Conservation (phyloP, 2,888 invertebrate species). For the Oscheius sp. region DNA sequence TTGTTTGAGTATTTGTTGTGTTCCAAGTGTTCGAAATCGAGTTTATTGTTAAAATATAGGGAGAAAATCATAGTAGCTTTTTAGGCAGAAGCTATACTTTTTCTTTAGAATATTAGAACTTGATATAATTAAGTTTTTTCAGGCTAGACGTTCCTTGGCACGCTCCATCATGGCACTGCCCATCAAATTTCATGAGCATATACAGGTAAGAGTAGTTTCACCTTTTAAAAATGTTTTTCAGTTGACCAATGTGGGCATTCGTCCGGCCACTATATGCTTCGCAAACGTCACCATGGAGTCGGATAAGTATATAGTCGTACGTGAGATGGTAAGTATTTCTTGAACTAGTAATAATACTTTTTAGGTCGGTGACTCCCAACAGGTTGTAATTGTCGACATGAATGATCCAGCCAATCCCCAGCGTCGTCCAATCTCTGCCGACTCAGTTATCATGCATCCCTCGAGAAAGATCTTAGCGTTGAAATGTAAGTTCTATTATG, state of each 20-base stretch:
- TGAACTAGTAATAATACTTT: not conserved
- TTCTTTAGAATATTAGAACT: too few relatives aligned
- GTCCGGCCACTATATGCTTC: conserved; percentile 94
- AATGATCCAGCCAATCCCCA: conserved; percentile 92
- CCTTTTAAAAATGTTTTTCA: conserved; percentile 73
- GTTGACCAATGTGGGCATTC: conserved; percentile 97
- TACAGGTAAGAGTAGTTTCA: conserved; percentile 81
- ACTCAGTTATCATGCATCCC: conserved; percentile 99
- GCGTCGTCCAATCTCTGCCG: conserved; percentile 93
- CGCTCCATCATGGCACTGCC: conserved; percentile 83
- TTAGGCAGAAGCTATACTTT: too few relatives aligned
- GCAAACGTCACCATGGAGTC: conserved; percentile 99
- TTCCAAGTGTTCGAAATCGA: too few relatives aligned
- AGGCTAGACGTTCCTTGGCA: too few relatives aligned
- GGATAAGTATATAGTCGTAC: conserved; percentile 97
- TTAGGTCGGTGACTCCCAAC: conserved; percentile 83
- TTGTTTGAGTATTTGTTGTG: too few relatives aligned
- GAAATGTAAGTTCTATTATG: too few relatives aligned
- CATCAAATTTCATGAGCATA: conserved; percentile 97
- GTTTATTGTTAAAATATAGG: too few relatives aligned
- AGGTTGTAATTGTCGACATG: conserved; percentile 97
- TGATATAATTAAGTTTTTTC: too few relatives aligned
- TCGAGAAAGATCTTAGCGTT: conserved; percentile 96
- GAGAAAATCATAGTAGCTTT: too few relatives aligned
- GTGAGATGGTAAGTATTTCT: conserved; percentile 85